Conservation (phyloP, 2,888 invertebrate species). For the Aphelenchoides bicaudatus region DNA sequence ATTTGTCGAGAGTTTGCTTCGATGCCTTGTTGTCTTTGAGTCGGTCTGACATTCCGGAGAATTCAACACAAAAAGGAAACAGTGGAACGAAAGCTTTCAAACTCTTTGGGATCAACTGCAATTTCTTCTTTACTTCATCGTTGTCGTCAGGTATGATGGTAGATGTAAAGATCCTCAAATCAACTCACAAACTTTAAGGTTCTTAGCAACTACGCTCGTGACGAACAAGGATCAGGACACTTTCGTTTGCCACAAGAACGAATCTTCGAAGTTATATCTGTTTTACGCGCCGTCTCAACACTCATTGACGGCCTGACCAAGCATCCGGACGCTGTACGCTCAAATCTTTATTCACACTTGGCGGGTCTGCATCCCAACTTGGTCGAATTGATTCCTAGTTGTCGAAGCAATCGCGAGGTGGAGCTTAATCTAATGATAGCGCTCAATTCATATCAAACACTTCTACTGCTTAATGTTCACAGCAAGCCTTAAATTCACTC, state of each 20-base stretch:
- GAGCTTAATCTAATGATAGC: conserved; percentile 46
- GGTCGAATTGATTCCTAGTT: conserved; percentile 47
- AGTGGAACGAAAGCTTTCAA: conserved; percentile 24
- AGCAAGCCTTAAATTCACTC: conserved; percentile 13
- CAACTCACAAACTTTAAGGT: conserved; percentile 29
- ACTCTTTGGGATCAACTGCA: conserved; percentile 38
- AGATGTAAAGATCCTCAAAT: conserved; percentile 7
- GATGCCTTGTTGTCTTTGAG: conserved; percentile 57
- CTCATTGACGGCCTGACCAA: conserved; percentile 51
- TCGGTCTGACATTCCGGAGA: conserved; percentile 19
- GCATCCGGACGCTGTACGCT: conserved; percentile 29
- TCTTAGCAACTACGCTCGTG: conserved; percentile 35
- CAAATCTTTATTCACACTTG: conserved; percentile 47
- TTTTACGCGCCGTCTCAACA: conserved; percentile 51
- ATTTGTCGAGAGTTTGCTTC: conserved; percentile 59
- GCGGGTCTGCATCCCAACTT: conserved; percentile 41
- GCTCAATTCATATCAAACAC: conserved; percentile 55
- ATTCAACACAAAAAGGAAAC: conserved; percentile 37
- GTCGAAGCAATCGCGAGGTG: conserved; percentile 47
- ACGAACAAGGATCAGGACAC: conserved; percentile 49
- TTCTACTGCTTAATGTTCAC: conserved; percentile 48
- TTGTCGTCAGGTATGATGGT: conserved; percentile 33
- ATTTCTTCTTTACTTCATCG: conserved; percentile 38
- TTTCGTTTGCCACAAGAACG: conserved; percentile 46
- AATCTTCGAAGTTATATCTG: conserved; percentile 49